Conservation (phyloP, 2,797 vertebrate species). For the Sibirionetta formosa region DNA sequence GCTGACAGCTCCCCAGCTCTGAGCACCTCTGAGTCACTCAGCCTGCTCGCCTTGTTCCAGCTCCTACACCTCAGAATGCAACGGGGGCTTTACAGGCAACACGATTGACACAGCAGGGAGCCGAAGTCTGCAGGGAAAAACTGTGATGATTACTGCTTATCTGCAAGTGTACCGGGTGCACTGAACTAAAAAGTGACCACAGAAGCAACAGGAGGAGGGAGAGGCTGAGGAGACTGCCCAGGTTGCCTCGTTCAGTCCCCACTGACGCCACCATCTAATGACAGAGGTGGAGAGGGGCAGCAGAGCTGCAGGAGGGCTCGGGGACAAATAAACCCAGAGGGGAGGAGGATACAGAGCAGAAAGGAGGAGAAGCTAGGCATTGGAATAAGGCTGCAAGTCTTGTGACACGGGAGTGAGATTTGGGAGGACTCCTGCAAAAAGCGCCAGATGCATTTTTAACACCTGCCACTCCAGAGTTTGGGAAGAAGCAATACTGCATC, state of each 20-base stretch:
- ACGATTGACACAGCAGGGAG: background rate
- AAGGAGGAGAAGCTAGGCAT: background rate
- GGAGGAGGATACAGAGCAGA: background rate
- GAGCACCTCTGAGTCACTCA: background rate
- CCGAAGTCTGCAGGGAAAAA: background rate
- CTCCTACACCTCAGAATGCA: background rate
- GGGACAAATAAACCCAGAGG: background rate
- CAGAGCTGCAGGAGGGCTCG: background rate
- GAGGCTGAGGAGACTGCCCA: background rate
- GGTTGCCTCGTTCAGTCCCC: background rate
- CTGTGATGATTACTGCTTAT: background rate
- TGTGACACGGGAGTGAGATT: background rate
- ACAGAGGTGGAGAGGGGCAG: background rate
- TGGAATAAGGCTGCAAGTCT: background rate
- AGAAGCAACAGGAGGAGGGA: background rate
- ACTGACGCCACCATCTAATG: background rate
- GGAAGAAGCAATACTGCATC: background rate
- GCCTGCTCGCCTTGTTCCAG: background rate
- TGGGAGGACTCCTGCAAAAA: background rate
- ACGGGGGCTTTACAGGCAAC: background rate
- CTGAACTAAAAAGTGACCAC: background rate
- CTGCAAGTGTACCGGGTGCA: background rate
- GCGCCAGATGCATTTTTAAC: background rate
- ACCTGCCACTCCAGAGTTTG: background rate
- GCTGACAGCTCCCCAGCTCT: background rate